These are phyloP conservation scores for Galago senegalensis DNA, from an alignment of 2,797 vertebrate genomes.

Conservation along the genomic window DNA sequence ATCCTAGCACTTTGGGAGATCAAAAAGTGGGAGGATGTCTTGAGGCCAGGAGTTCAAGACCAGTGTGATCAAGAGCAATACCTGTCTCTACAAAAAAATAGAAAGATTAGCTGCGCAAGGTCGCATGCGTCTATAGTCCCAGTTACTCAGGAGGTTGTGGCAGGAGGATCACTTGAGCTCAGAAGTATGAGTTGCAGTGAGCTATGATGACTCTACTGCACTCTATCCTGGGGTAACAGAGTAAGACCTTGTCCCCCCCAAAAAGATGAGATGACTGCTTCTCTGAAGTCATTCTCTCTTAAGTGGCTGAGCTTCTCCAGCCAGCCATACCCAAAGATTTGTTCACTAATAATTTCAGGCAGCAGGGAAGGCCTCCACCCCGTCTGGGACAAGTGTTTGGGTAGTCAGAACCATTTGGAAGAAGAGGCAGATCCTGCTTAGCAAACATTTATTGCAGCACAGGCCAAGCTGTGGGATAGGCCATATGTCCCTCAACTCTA, in stretches of 20 bases:
- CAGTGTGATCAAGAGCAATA: not conserved
- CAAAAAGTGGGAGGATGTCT: not conserved
- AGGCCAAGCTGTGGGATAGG: not conserved
- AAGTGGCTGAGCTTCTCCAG: not conserved
- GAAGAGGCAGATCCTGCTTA: constrained; percentile 65
- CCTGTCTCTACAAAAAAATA: not conserved
- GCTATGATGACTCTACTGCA: not conserved
- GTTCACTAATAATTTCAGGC: constrained; percentile 28
- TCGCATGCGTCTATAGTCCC: not conserved
- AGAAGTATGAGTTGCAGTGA: not conserved
- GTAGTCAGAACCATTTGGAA: constrained; percentile 65
- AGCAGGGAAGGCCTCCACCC: constrained; percentile 56
- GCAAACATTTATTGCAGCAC: constrained; percentile 45
- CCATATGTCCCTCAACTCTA: constrained; percentile 23
- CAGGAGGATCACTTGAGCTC: not conserved
- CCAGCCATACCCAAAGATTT: constrained; percentile 28
- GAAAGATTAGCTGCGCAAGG: not conserved
- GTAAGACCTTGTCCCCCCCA: not conserved
- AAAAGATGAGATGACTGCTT: constrained; percentile 38
- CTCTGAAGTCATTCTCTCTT: not conserved
- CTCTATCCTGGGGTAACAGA: not conserved
- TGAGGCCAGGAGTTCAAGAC: not conserved
- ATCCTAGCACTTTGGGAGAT: not conserved
- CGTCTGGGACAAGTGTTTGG: constrained; percentile 50
- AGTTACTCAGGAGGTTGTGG: not conserved